Conservation (phyloP, 1,140 invertebrate genomes). For the Episyrphus balteatus region DNA sequence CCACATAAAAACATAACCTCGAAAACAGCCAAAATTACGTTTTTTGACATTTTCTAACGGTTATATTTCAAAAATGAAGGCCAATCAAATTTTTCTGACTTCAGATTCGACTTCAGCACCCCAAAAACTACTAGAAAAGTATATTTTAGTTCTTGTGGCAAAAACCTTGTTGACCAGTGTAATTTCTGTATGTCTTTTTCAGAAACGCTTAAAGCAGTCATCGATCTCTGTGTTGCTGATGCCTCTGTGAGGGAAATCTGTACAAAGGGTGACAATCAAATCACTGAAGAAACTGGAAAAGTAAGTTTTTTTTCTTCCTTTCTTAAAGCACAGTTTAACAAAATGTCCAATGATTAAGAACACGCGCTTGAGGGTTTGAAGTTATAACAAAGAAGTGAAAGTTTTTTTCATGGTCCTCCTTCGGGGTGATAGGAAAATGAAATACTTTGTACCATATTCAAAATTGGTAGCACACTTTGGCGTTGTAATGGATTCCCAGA, state of each 20-base stretch:
- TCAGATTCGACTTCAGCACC: too few species aligned
- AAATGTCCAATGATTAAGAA: conserved; percentile 30
- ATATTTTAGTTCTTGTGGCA: too few species aligned
- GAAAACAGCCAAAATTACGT: too few species aligned
- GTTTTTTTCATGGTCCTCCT: too few species aligned
- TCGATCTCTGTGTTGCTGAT: conserved; percentile 77
- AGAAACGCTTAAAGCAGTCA: conserved; percentile 83
- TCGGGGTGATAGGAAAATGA: too few species aligned
- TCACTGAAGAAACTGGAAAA: conserved; percentile 87
- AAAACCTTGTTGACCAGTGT: conserved; percentile 5
- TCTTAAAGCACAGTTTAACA: not conserved
- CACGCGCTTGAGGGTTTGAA: conserved; percentile 18
- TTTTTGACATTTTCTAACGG: too few species aligned
- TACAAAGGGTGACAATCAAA: conserved; percentile 77
- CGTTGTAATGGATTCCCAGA: conserved; percentile 10
- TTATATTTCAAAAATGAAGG: too few species aligned
- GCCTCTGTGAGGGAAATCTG: conserved; percentile 87
- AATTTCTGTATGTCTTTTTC: too few species aligned
- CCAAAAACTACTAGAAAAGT: too few species aligned
- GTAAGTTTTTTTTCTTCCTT: conserved; percentile 37
- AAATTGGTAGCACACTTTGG: not conserved
- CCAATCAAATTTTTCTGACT: too few species aligned
- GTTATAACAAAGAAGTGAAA: conserved; percentile 2
- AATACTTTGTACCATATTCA: not conserved
- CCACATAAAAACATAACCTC: too few species aligned